A percentile compares a stretch with the other conserved stretches of the same genome.
phyloP scores from a whole-genome alignment of 2,888 invertebrate species.

The Aplocera efformata region DNA sequence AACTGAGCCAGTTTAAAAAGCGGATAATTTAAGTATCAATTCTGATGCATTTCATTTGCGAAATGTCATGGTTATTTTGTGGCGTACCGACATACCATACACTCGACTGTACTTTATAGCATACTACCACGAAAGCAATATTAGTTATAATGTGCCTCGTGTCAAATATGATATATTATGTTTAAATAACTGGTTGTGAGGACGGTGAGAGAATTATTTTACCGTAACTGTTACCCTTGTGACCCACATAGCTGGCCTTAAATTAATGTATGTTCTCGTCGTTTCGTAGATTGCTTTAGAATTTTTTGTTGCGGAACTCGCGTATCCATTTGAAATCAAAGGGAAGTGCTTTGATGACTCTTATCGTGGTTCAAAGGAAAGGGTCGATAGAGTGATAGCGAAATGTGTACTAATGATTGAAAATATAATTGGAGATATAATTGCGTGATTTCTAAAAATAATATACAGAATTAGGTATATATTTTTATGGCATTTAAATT shows the following conservation, averaged over 20 bases:
- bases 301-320: slow-evolving; percentile 12
- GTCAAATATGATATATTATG: slow-evolving; percentile 17
- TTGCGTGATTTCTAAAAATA: too few species aligned
- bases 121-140: slow-evolving; percentile 15
- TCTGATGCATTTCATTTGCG: neutral
- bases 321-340: slow-evolving; percentile 14
- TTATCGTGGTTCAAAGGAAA: slow-evolving; percentile 11
- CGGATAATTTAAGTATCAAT: too few species aligned
- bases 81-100: slow-evolving; percentile 8
- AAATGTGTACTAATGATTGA: slow-evolving; percentile 4
- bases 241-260: slow-evolving; percentile 30
- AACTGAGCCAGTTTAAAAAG: too few species aligned
- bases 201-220: slow-evolving; percentile 2
- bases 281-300: slow-evolving; percentile 25
- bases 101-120: slow-evolving; percentile 16
- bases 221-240: slow-evolving; percentile 18
- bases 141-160: slow-evolving; percentile 9
- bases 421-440: too few species aligned
- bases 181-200: slow-evolving; percentile 6
- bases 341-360: slow-evolving; percentile 10
- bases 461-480: too few species aligned
- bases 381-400: slow-evolving; percentile 9
- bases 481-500: too few species aligned
- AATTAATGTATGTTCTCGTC: slow-evolving; percentile 27
- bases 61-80: slow-evolving; percentile 11